These are phyloP conservation scores for Aythya fuligula DNA, from an alignment of 2,797 vertebrate species.

Conservation along the genomic window DNA sequence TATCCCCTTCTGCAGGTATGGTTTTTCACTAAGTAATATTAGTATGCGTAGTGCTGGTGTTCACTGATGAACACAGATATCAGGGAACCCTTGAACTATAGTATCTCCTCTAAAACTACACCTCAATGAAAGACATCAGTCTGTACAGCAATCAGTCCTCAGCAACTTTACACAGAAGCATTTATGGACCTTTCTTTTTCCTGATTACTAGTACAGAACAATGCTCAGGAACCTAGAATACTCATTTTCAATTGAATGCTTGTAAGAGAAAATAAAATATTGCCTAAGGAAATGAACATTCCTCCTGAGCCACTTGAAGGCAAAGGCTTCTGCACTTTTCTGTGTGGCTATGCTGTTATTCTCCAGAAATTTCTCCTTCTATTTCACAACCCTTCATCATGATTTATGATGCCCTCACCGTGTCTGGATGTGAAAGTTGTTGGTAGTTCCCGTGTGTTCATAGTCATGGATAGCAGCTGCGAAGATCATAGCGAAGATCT, in stretches of 20 bases:
- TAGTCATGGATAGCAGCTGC: conserved; percentile 95
- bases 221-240: background rate
- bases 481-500: conserved; percentile 95
- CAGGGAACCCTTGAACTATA: background rate
- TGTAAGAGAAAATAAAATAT: background rate
- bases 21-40: background rate
- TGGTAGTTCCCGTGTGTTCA: conserved; percentile 96
- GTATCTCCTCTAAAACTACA: background rate
- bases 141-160: background rate
- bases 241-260: background rate
- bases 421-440: conserved; percentile 98
- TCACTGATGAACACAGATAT: background rate
- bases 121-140: background rate
- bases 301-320: background rate
- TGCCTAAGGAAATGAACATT: background rate
- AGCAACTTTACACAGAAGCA: background rate
- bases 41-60: background rate
- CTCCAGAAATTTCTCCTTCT: background rate
- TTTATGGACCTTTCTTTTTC: background rate
- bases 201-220: background rate
- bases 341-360: background rate
- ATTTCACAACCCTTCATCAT: background rate
- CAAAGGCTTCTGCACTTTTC: background rate
- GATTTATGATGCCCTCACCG: conserved; percentile 77
- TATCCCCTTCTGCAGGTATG: background rate